Base-by-base conservation (phyloP, 2,888 invertebrate genomes). In the Cerastis leucographa region DNA sequence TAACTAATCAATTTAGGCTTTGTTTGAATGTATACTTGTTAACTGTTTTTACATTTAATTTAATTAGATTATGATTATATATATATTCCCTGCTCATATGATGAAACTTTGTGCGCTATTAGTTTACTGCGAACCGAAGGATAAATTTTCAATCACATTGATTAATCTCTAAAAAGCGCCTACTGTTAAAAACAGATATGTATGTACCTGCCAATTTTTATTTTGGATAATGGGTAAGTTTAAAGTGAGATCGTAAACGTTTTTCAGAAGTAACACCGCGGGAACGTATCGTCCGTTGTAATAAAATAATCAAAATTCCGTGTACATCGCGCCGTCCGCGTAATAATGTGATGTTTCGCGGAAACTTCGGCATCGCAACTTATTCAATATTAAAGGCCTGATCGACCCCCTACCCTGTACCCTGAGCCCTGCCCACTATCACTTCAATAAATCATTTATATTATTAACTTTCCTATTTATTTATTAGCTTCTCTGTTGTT, bases 271-370 rank as follows among this genome's bases (percentile, higher is more conserved):
- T 59, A 67, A 66, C 51, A 71, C 35, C 12, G 46, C 71, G 74
- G 74, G 80, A n/a, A 76, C 68, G 67, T 81, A 64, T 74, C 54
- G 61, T 64, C 78, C 79, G 81, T 81, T 88, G 87, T 92, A 92
- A 93, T 93, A 93, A 91, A 93, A 95, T 91, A 93, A 96, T 96
- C 94, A 94, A 94, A 94, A 95, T 96, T 95, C 95, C 90, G 90
- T 87, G 87, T 87, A 90, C 92, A 92, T 92, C 91, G 92, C 91
- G 71, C 89, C 88, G 84, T 89, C 92, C 89, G 95, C 94, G 93
- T 94, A 95, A 96, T 96, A 96, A 96, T 96, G 95, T 95, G 95
- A 96, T 96, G 95, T 95, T 96, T 93, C 93, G 91, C 88, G 90
- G 88, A 91, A 96, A 96, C 93, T 96, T 96, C 91, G 83, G 89